Conservation (phyloP, 2,888 invertebrate species). For the Tipula helvola region DNA sequence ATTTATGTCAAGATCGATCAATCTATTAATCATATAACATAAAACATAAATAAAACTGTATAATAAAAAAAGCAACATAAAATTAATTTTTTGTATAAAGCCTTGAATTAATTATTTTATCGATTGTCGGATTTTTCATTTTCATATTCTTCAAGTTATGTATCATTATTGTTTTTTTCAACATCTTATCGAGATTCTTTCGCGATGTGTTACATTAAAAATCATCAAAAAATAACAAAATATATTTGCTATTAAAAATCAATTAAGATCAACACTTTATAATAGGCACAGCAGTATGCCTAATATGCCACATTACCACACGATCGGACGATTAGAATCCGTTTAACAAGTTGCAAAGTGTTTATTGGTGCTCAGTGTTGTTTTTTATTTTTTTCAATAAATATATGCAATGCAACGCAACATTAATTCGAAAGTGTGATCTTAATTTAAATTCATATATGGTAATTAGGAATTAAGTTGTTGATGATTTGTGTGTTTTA, state of each 20-base stretch:
- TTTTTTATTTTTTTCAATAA: no score
- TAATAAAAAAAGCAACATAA: background rate
- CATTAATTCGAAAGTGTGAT: background rate
- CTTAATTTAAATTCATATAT: background rate
- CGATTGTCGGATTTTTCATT: background rate
- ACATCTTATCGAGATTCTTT: background rate
- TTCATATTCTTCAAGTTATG: background rate
- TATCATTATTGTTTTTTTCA: background rate
- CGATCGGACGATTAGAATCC: background rate
- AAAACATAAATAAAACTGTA: background rate
- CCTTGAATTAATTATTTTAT: background rate
- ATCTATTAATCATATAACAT: background rate
- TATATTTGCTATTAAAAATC: background rate
- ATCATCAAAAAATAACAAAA: background rate
- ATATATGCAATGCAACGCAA: background rate
- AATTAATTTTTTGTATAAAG: background rate
- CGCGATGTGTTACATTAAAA: background rate
- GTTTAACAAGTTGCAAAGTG: background rate
- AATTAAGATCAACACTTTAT: background rate
- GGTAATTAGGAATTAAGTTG: background rate
- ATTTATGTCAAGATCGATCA: slow-evolving; percentile 4
- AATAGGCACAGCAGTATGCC: background rate
- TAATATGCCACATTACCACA: background rate
- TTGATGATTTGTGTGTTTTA: background rate
- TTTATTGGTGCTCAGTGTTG: background rate